These are phyloP conservation scores for Physella acuta DNA, from an alignment of 1,140 invertebrate genomes.

Conservation along the genomic window DNA sequence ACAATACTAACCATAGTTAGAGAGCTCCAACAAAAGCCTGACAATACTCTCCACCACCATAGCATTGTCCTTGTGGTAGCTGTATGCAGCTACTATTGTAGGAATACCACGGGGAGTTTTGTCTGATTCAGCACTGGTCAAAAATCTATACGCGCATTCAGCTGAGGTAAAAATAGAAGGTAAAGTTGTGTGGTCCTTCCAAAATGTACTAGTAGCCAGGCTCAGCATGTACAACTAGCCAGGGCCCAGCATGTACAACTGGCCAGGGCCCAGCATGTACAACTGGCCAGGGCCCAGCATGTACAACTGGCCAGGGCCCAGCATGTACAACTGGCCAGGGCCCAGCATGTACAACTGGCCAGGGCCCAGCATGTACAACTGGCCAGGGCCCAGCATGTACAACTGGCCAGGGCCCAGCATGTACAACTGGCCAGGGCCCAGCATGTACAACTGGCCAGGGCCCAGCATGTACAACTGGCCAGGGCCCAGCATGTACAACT, in stretches of 20 bases:
- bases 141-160: slow-evolving; percentile 55
- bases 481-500: too few relatives aligned
- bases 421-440: too few relatives aligned
- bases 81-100: slow-evolving; percentile 48
- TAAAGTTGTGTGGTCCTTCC: neutral
- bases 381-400: too few relatives aligned
- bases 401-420: too few relatives aligned
- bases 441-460: too few relatives aligned
- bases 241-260: too few relatives aligned
- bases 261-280: neutral
- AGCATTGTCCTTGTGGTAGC: slow-evolving; percentile 55
- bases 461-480: too few relatives aligned
- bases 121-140: slow-evolving; percentile 43
- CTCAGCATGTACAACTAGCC: too few relatives aligned
- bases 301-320: neutral
- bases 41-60: slow-evolving; percentile 56
- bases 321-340: neutral
- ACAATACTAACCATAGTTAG: slow-evolving; percentile 50
- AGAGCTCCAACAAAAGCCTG: slow-evolving; percentile 52
- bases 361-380: too few relatives aligned
- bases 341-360: neutral
- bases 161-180: slow-evolving; percentile 33
- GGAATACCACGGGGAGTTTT: slow-evolving; percentile 46
- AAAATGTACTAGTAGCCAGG: neutral
- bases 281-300: neutral